Base-by-base conservation (phyloP, 2,113 vertebrate genomes). In the Podarcis raffonei region DNA sequence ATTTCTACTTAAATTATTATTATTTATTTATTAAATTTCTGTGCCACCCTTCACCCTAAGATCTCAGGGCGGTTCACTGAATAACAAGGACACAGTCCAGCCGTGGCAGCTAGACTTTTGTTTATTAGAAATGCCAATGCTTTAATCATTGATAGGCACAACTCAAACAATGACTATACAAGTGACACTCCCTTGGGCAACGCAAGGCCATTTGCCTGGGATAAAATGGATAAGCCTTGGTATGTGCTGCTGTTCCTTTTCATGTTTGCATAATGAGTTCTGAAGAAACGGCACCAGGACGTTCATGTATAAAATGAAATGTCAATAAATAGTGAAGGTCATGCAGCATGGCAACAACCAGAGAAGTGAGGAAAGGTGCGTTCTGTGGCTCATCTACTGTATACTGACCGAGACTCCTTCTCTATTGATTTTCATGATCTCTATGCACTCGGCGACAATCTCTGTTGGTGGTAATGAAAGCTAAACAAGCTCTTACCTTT, bases 191-290 rank as follows among this genome's bases (percentile, higher is more conserved):
- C 80, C 57, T 35, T 83, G n/a, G 20, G 62, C n/a, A 82, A 22
- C 42, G 48, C 57, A 80, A 89, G 66, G 53, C 74, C 86, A 87
- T 59, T 27, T 75, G 39, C 59, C 25, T 89, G 37, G 23, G 35
- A 65, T 48, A 65, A 65, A n/a, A 77, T 53, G 48, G 68, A 75
- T 68, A 91, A 88, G n/a, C 30, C 32, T 22, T n/a, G 57, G 62
- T 39, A 81, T 80, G 25, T 82, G 76, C 53, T 78, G 37, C 86
- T 91, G 2, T 2, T 81, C 27, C 25, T 0, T 7, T 89, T 90
- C 72, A 91, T 88, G 62, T 59, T 93, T 69, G 88, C 89, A 48
- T 23, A 4, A n/a, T 1, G 27, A 74, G 13, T 91, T 93, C 89
- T 90, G 39, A 86, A 90, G 89, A 11, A 91, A 25, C 3, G 80